These are phyloP conservation scores for Monochamus saltuarius DNA, from an alignment of 1,140 invertebrate species.

Conservation along the genomic window DNA sequence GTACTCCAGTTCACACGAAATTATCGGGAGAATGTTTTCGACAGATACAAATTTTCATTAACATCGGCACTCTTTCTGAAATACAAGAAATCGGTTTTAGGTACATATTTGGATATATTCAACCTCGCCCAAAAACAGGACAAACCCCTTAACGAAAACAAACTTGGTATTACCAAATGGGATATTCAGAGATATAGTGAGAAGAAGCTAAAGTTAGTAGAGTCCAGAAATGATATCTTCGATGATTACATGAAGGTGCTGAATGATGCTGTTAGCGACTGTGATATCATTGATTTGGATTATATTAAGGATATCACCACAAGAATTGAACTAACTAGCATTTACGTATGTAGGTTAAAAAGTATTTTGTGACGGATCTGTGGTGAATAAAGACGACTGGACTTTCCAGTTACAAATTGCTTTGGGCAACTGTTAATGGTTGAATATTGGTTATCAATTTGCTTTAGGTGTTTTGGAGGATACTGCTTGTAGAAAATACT, in stretches of 20 bases:
- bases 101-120: constrained; percentile 28
- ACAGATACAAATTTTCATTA: constrained; percentile 21
- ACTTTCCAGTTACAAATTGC: no score
- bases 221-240: constrained; percentile 21
- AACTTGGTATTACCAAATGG: constrained; percentile 29
- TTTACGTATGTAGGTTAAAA: constrained; percentile 18
- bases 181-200: constrained; percentile 17
- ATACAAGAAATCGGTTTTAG: constrained; percentile 24
- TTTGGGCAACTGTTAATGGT: no score
- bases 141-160: constrained; percentile 29
- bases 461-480: no score
- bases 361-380: no score
- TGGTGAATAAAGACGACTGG: no score
- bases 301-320: constrained; percentile 25
- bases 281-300: constrained; percentile 29
- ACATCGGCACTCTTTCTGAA: constrained; percentile 19
- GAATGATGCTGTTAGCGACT: constrained; percentile 17
- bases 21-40: constrained; percentile 4
- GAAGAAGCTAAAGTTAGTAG: constrained; percentile 12
- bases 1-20: constrained; percentile 11
- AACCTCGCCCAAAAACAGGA: constrained; percentile 29
- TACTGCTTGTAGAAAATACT: no score
- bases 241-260: constrained; percentile 20
- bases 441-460: no score
- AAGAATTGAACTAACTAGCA: constrained; percentile 12